Evolutionary conservation across 2,888 invertebrate species (phyloP).

Genomic region (Eupithecia centaureata): DNA sequence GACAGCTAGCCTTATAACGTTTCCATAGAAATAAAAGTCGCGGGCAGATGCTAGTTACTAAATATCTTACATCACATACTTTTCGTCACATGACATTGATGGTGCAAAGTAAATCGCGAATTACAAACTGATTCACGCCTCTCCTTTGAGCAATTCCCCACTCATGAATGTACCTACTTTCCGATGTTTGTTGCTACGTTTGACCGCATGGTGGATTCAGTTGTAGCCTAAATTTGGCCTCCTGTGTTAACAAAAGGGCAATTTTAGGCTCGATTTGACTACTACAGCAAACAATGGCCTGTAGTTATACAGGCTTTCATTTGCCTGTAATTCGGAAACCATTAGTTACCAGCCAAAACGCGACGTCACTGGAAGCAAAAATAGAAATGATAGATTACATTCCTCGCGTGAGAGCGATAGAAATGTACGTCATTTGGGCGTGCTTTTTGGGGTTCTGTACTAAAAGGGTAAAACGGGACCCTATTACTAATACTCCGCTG

Average conservation of each 20-base stretch:
- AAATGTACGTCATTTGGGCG: background rate
- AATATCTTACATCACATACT: too few species aligned
- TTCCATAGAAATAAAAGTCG: too few species aligned
- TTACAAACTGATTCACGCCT: background rate
- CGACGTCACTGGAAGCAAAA: background rate
- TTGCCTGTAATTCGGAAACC: slow-evolving; percentile 1
- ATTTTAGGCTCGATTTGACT: too few species aligned
- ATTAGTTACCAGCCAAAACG: background rate
- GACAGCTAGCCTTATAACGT: too few species aligned
- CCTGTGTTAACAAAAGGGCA: background rate
- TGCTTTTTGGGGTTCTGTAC: too few species aligned
- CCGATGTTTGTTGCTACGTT: background rate
- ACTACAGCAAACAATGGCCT: too few species aligned
- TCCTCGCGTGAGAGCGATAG: background rate
- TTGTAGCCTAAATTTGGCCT: background rate
- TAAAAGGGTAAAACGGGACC: too few species aligned
- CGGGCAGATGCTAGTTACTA: too few species aligned
- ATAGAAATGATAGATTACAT: background rate
- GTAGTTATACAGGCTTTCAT: background rate
- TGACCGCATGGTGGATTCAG: background rate
- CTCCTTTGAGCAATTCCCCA: background rate
- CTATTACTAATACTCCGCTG: too few species aligned
- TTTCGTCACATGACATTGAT: too few species aligned
- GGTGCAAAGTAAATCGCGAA: too few species aligned
- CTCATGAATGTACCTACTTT: background rate